Conservation (phyloP, 2,797 vertebrate species). For the Pseudopleuronectes americanus region DNA sequence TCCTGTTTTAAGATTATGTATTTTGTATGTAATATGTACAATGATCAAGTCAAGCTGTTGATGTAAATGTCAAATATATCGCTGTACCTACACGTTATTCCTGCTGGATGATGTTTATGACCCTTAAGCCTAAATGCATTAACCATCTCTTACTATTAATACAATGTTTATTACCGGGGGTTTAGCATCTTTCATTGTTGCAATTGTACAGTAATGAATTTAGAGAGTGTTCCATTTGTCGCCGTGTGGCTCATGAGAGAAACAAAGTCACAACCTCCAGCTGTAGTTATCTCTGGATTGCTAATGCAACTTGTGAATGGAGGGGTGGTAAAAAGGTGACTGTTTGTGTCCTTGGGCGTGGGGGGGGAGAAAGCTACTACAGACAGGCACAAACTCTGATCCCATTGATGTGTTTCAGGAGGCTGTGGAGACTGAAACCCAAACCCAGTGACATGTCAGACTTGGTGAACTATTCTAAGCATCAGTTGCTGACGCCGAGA, state of each 20-base stretch:
- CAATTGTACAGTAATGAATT: slow-evolving; percentile 15
- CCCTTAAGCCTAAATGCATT: slow-evolving; percentile 3
- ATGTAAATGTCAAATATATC: slow-evolving; percentile 56
- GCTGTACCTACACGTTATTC: slow-evolving; percentile 28
- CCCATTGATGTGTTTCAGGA: slow-evolving; percentile 85
- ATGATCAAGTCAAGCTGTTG: slow-evolving; percentile 37
- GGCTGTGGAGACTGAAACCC: slow-evolving; percentile 84
- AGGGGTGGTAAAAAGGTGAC: slow-evolving; percentile 61
- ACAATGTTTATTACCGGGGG: slow-evolving; percentile 17
- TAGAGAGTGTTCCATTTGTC: slow-evolving; percentile 16
- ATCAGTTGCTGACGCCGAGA: slow-evolving; percentile 85
- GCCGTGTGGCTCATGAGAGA: slow-evolving; percentile 15
- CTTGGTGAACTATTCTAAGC: slow-evolving; percentile 90
- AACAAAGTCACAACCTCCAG: slow-evolving; percentile 47
- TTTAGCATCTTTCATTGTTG: slow-evolving; percentile 20
- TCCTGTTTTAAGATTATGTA: slow-evolving; percentile 53
- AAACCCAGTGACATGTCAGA: slow-evolving; percentile 86
- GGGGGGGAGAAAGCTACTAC: slow-evolving; percentile 58
- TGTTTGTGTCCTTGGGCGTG: slow-evolving; percentile 64
- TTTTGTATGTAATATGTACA: slow-evolving; percentile 43
- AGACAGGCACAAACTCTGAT: slow-evolving; percentile 71
- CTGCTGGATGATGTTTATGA: slow-evolving; percentile 29
- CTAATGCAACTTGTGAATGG: slow-evolving; percentile 67
- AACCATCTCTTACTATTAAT: slow-evolving; percentile 17
- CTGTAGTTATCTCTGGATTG: slow-evolving; percentile 53